Evolutionary conservation across 2,888 invertebrate species (phyloP).

Genomic region (Cryptophagus acutangulus): DNA sequence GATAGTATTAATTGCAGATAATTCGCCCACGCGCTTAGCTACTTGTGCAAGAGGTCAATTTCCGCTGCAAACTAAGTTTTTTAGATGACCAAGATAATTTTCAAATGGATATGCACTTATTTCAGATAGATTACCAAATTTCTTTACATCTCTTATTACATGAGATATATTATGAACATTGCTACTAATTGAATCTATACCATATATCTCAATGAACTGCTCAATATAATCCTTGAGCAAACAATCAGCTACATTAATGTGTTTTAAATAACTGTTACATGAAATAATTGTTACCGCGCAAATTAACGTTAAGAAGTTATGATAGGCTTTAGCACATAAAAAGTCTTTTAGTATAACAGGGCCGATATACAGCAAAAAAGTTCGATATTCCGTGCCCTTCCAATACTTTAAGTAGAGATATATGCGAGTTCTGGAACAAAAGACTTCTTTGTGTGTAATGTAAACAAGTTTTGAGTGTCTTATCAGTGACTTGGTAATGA

Average conservation of each 20-base stretch:
- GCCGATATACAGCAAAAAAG: background rate
- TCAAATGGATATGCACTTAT: slow-evolving; percentile 37
- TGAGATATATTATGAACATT: slow-evolving; percentile 38
- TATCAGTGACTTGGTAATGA: no score
- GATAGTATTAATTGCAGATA: slow-evolving; percentile 6
- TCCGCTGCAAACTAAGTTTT: slow-evolving; percentile 17
- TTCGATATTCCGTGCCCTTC: background rate
- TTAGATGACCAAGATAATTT: slow-evolving; percentile 28
- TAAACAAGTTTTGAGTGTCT: no score
- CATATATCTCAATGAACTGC: slow-evolving; percentile 28
- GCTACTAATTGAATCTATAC: slow-evolving; percentile 29
- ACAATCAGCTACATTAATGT: slow-evolving; percentile 5
- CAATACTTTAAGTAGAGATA: background rate
- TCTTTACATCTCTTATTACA: slow-evolving; percentile 31
- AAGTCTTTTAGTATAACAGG: background rate
- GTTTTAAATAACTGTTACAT: background rate
- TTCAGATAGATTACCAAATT: slow-evolving; percentile 30
- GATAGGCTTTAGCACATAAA: slow-evolving; percentile 2
- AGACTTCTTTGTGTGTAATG: no score
- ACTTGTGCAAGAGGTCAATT: slow-evolving; percentile 18
- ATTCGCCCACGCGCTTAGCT: slow-evolving; percentile 18
- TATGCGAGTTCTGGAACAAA: no score
- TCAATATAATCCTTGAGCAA: slow-evolving; percentile 10
- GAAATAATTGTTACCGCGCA: background rate
- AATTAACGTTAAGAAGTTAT: slow-evolving; percentile 1